phyloP scores from a whole-genome alignment of 2,797 vertebrate species.

The Babyrousa celebensis region DNA sequence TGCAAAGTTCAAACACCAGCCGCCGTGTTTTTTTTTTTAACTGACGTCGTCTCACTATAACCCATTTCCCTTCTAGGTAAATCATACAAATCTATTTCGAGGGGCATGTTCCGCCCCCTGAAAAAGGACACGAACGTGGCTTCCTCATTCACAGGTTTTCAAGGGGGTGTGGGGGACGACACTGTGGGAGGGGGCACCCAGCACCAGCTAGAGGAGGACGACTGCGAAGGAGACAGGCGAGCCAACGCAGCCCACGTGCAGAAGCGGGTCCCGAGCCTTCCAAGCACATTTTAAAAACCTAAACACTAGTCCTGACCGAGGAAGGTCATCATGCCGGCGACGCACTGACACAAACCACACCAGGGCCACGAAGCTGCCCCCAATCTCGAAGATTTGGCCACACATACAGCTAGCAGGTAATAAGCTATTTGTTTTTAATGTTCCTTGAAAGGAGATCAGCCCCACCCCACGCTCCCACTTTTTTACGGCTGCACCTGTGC shows the following conservation, averaged over 20 bases:
- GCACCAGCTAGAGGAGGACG: background rate
- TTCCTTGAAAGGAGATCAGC: background rate
- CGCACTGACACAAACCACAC: slow-evolving; percentile 19
- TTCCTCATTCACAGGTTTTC: background rate
- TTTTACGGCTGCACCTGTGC: too few species aligned
- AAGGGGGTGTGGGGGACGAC: background rate
- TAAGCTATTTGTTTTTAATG: slow-evolving; percentile 15
- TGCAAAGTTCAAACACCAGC: background rate
- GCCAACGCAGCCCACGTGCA: background rate
- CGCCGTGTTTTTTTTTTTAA: background rate
- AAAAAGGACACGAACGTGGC: slow-evolving; percentile 14
- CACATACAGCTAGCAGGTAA: background rate
- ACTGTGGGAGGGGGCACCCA: background rate
- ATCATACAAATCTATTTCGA: background rate
- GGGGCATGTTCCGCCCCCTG: background rate
- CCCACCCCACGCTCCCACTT: too few species aligned
- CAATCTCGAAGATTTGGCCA: background rate
- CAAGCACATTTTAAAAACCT: background rate
- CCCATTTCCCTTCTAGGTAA: background rate
- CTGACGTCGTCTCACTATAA: background rate
- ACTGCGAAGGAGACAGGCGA: background rate
- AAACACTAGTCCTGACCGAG: background rate
- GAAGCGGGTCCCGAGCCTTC: background rate
- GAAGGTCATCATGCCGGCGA: background rate
- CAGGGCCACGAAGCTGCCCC: background rate